Percentiles rank a stretch among this genome's conserved stretches.
Conservation (phyloP, 2,113 vertebrate genomes). For the Shinisaurus crocodilurus region DNA sequence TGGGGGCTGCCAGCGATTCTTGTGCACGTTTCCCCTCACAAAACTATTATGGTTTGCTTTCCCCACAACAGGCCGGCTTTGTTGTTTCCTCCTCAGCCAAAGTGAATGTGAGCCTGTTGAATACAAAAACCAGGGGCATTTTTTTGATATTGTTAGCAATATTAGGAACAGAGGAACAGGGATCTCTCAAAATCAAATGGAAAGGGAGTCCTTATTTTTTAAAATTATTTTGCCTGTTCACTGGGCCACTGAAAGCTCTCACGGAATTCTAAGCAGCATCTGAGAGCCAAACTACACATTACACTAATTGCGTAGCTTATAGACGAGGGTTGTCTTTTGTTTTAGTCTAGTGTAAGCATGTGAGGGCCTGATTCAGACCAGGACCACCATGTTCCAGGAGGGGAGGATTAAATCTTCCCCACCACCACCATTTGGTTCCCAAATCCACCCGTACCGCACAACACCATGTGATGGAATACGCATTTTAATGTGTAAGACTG, state of each 20-base stretch:
- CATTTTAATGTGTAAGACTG: too few relatives aligned
- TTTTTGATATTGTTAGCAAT: neutral
- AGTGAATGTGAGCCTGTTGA: neutral
- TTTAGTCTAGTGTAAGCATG: too few relatives aligned
- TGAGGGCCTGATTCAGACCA: too few relatives aligned
- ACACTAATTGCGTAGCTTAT: neutral
- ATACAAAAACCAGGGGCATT: neutral
- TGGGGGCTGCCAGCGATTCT: neutral
- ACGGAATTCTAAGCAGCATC: neutral
- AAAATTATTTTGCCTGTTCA: constrained; percentile 13
- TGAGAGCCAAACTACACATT: neutral
- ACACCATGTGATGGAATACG: too few relatives aligned
- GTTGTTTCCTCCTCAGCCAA: neutral
- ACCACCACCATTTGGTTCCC: neutral
- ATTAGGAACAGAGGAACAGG: neutral
- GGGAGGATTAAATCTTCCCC: neutral
- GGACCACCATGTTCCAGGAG: too few relatives aligned
- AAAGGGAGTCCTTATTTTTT: neutral
- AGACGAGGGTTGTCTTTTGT: too few relatives aligned
- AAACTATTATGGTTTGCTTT: neutral
- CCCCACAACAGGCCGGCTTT: neutral
- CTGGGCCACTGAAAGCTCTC: fast-evolving
- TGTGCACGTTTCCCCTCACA: neutral
- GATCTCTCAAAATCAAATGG: neutral
- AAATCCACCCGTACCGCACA: too few relatives aligned